Evolutionary conservation across 2,797 vertebrate genomes (phyloP), one percentile per base, ranked within the genome.

Genomic region (Adrianichthys oophorus): DNA sequence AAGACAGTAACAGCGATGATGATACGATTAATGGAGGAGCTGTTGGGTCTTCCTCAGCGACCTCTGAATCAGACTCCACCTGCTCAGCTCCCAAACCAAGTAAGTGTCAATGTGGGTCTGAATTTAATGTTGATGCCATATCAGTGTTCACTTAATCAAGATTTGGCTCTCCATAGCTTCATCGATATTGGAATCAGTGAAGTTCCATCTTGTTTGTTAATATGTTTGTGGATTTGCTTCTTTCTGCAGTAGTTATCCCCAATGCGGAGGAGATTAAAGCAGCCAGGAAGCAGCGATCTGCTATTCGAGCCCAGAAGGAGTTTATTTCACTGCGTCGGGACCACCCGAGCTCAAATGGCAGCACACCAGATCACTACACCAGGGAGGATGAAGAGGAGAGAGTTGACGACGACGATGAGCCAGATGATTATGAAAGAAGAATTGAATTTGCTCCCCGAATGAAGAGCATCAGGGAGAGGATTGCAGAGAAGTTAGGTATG

Each of bases 401-500:
- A 51, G 47, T 70, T 15, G 86, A 90, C 40, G 76, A 81, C 46
- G 88, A 92, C 52, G 84, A 91, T 41, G 95, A 95, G 5, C 76
- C 79, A 45, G 94, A 96, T 57, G 93, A 96, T 80, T 83, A 91
- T 43, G 86, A 90, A 41, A 92, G 75, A 71, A 90, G 88, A 80
- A 94, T 97, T 0, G 76, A 85, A 21, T 98, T 98, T 73, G 88
- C 91, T 4, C 93, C 93, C 4, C 89, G 91, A 77, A 61, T 87
- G 42, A 95, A 90, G 87, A 92, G 90, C 54, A 80, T 95, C 32
- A 88, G 86, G 72, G 90, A 97, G 72, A 93, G 91, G 74, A 95
- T 98, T 72, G 72, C 89, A 6, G 92, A 95, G 76, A 93, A 93
- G 72, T 87, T 93, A 69, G 88, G 96, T 98, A 84, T 71, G 84